Evolutionary conservation across 1,140 invertebrate genomes (phyloP).

Genomic region (Bathynomus jamesi): DNA sequence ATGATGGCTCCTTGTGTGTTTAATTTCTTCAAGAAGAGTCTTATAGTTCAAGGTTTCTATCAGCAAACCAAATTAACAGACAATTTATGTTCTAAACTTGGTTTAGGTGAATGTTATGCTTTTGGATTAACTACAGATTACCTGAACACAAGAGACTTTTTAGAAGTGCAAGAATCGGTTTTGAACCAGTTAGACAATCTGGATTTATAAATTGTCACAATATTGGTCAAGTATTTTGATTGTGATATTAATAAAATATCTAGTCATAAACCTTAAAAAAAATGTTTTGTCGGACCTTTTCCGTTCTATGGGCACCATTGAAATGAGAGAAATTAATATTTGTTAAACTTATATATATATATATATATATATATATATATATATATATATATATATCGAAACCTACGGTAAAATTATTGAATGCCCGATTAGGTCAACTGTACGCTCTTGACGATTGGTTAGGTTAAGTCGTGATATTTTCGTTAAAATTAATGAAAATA

Average conservation of each 20-base stretch:
- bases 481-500: too few species aligned
- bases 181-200: neutral
- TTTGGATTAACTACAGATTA: conserved; percentile 42
- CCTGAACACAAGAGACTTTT: conserved; percentile 43
- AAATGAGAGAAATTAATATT: too few species aligned
- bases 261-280: conserved; percentile 49
- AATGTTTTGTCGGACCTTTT: too few species aligned
- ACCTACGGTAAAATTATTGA: too few species aligned
- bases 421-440: too few species aligned
- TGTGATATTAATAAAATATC: conserved; percentile 52
- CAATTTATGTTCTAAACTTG: neutral
- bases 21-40: neutral
- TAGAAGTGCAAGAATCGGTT: neutral
- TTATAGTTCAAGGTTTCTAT: neutral
- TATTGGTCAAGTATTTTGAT: neutral
- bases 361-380: too few species aligned
- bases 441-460: too few species aligned
- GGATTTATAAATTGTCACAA: neutral
- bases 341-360: too few species aligned
- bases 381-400: too few species aligned
- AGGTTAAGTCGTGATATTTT: too few species aligned
- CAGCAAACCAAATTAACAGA: neutral
- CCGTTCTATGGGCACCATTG: too few species aligned
- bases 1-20: neutral
- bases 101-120: neutral